Percentiles rank a stretch among this genome's conserved stretches.
Evolutionary conservation across 2,113 vertebrate species (phyloP).

Genomic region (Podarcis muralis): DNA sequence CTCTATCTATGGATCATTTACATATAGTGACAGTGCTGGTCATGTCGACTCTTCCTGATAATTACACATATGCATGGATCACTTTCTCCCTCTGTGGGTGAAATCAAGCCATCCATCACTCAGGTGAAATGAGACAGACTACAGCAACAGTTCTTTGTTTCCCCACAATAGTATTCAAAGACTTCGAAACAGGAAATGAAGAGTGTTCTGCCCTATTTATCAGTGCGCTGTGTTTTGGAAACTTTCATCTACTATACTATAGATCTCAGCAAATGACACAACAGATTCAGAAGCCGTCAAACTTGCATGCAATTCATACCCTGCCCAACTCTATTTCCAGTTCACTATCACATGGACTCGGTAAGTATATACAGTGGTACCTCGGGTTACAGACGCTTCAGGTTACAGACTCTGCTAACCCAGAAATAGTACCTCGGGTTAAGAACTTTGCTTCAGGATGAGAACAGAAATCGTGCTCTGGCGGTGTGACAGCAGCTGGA

Average conservation of each 20-base stretch:
- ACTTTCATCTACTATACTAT: background rate
- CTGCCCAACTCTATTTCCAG: constrained; percentile 12
- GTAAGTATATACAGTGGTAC: background rate
- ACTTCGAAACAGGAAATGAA: constrained; percentile 13
- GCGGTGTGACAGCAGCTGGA: accelerated
- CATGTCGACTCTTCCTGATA: background rate
- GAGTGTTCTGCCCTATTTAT: constrained; percentile 16
- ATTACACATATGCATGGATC: background rate
- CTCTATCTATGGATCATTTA: background rate
- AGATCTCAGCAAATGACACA: background rate
- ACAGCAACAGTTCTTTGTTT: background rate
- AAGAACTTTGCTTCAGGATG: no score
- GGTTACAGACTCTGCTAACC: no score
- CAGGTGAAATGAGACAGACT: background rate
- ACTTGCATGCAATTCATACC: background rate
- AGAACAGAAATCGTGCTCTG: no score
- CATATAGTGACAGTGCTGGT: no score
- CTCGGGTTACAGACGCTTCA: no score
- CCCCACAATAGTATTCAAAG: background rate
- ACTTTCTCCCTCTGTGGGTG: background rate
- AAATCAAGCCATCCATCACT: background rate
- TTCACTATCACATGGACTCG: background rate
- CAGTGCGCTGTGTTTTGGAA: background rate
- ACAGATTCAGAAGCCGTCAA: background rate
- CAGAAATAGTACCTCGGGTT: no score